Percentiles rank a stretch among this genome's conserved stretches.
phyloP scores from a whole-genome alignment of 1,140 invertebrate genomes.

The Papilio polyxenes region DNA sequence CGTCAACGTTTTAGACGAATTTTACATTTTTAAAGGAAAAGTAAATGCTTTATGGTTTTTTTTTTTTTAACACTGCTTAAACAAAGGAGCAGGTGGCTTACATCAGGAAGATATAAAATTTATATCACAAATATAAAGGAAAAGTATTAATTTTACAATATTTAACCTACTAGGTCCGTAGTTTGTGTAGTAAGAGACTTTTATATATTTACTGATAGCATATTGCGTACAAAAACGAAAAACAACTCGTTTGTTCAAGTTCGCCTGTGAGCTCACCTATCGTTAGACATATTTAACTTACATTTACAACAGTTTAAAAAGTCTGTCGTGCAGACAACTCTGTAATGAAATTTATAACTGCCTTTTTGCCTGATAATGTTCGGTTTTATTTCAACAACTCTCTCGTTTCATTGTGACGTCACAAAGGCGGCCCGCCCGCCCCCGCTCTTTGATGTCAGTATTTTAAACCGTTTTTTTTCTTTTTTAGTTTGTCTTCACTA shows the following conservation, averaged over 20 bases:
- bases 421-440: conserved; percentile 4
- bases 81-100: background rate
- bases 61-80: background rate
- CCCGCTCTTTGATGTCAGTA: conserved; percentile 21
- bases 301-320: background rate
- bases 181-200: too few species aligned
- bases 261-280: background rate
- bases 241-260: background rate
- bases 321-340: background rate
- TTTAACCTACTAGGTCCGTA: too few species aligned
- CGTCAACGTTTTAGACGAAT: conserved; percentile 7
- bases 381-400: conserved; percentile 29
- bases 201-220: too few species aligned
- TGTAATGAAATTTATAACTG: conserved; percentile 16
- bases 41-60: background rate
- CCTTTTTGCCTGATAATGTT: conserved; percentile 14
- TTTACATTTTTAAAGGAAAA: conserved; percentile 2
- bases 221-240: too few species aligned
- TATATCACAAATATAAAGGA: too few species aligned
- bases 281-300: background rate
- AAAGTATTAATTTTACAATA: too few species aligned
- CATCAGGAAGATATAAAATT: background rate
- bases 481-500: conserved; percentile 13
- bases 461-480: background rate
- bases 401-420: conserved; percentile 15